Evolutionary conservation across 2,113 vertebrate species (phyloP), one percentile per base, ranked within the genome.

Genomic region (Corythoichthys haematopterus): DNA sequence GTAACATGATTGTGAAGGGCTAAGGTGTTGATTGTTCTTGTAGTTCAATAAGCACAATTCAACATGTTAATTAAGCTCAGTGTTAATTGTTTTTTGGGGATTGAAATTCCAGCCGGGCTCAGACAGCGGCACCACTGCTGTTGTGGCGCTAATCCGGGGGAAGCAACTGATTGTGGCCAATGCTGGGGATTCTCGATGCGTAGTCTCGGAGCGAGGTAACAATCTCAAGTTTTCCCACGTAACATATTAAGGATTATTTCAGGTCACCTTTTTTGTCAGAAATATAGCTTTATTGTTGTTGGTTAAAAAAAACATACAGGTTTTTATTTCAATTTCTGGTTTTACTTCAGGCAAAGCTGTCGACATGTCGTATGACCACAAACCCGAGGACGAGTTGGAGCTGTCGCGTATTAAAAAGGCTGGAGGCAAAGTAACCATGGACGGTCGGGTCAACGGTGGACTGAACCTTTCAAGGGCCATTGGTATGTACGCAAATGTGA

Each of bases 301-400:
- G 33, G 28, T 56, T 12, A 16, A 28, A 28, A 28, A 28, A 28
- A 43, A 61, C 38, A 43, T 15, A 43, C 40, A 1, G 6, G 40
- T 43, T 43, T 48, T 61, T 13, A n/a, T 10, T 7, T 46, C 2
- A 6, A 8, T 37, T 57, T 1, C 15, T 71, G n/a, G 20, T 64
- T 12, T 53, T 28, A 1, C 47, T 71, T 38, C 20, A 90, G 88
- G 97, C 35, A 96, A 93, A 84, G 97, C 97, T 0, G 90, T 99
- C 0, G 97, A 99, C 80, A 99, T 99, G 97, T 98, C 97, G 0
- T 98, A 98, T 0, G 97, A 99, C 85, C 97, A 99, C 87, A 99
- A 99, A 76, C 97, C 97, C 0, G 97, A 99, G 81, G 97, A 99
- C 0, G 95, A 99, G 85, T 79, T 98, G 84, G 97, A 99, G 79